Conservation (phyloP, 2,797 vertebrate species). For the Artibeus lituratus region DNA sequence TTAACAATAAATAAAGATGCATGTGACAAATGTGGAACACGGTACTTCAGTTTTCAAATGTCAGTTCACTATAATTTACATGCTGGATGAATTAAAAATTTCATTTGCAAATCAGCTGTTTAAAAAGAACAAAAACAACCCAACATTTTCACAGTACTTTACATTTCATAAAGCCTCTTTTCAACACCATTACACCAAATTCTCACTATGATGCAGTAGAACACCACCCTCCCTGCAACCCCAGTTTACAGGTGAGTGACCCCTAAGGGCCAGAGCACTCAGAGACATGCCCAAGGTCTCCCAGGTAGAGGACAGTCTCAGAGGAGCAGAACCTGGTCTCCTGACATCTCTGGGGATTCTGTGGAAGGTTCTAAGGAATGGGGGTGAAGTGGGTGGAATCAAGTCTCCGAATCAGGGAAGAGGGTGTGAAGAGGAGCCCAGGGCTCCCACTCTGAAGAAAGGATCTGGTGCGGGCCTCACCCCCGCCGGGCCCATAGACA, state of each 20-base stretch:
- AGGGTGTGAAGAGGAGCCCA: not conserved
- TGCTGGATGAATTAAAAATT: not conserved
- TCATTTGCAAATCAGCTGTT: not conserved
- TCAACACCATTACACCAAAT: not conserved
- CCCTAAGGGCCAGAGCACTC: not conserved
- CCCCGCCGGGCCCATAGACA: rapidly evolving
- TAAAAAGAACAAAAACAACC: constrained; percentile 24
- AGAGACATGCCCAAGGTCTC: not conserved
- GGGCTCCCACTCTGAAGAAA: not conserved
- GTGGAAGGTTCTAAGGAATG: not conserved
- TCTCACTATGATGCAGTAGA: not conserved
- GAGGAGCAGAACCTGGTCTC: not conserved
- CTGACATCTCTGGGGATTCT: not conserved
- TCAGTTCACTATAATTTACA: not conserved
- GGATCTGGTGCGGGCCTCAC: not conserved
- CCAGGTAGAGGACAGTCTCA: not conserved
- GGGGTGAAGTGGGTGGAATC: not conserved
- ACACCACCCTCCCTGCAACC: not conserved
- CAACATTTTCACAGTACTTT: not conserved
- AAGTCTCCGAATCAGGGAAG: not conserved
- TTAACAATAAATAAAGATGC: not conserved
- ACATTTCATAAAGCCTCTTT: not conserved
- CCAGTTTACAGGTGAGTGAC: not conserved
- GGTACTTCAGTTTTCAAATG: not conserved
- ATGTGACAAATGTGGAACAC: not conserved